phyloP scores from a whole-genome alignment of 1,140 invertebrate species.

The Platorchestia sp. region DNA sequence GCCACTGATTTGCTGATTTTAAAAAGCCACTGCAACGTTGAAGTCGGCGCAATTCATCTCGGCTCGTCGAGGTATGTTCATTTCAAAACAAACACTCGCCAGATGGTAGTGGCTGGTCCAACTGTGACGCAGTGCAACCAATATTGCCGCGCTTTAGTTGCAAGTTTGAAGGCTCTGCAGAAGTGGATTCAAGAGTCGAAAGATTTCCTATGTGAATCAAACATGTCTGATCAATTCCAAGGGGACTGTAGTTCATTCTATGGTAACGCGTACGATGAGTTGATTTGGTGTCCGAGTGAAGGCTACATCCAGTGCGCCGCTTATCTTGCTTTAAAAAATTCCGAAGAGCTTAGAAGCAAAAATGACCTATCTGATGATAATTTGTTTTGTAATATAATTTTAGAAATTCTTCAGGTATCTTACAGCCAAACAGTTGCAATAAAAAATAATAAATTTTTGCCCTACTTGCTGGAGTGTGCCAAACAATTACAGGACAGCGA shows the following conservation, averaged over 20 bases:
- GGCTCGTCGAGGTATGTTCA: conserved; percentile 10
- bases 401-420: neutral
- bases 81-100: neutral
- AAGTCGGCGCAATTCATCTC: neutral
- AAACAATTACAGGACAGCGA: neutral
- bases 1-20: neutral
- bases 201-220: neutral
- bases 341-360: neutral
- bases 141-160: neutral
- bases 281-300: conserved; percentile 36
- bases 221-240: neutral
- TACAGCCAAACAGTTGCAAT: neutral
- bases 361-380: neutral
- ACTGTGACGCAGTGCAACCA: conserved; percentile 34
- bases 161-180: neutral
- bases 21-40: neutral
- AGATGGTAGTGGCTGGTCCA: neutral
- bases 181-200: conserved; percentile 4
- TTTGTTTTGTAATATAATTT: neutral
- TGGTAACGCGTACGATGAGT: neutral
- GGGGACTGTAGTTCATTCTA: neutral
- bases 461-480: neutral
- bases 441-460: neutral
- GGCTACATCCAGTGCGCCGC: conserved; percentile 14
- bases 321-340: neutral